Conservation (phyloP, 1,140 invertebrate genomes). For the Schlechtendalia chinensis region DNA sequence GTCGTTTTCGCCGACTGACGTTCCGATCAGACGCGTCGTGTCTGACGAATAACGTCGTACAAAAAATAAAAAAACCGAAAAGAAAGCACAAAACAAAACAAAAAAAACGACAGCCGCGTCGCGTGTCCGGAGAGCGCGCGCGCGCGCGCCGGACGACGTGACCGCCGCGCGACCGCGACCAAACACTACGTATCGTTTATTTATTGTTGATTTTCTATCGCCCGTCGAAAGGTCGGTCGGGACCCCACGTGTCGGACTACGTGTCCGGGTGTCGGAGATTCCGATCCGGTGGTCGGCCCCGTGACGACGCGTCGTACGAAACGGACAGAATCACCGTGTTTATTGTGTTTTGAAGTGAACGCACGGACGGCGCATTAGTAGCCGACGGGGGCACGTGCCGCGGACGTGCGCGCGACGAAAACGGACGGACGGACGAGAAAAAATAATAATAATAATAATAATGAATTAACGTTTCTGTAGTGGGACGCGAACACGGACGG, state of each 20-base stretch:
- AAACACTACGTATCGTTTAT: constrained; percentile 17
- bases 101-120: constrained; percentile 5
- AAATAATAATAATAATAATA: constrained; percentile 12
- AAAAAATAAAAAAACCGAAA: neutral
- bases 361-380: constrained; percentile 33
- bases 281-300: constrained; percentile 41
- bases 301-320: constrained; percentile 30
- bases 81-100: neutral
- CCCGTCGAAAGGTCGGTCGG: constrained; percentile 39
- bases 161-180: too few relatives aligned
- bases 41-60: too few relatives aligned
- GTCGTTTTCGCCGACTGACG: too few relatives aligned
- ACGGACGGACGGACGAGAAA: neutral
- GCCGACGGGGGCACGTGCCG: too few relatives aligned
- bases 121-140: too few relatives aligned
- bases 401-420: neutral
- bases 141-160: constrained; percentile 9
- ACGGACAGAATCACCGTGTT: constrained; percentile 35
- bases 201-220: constrained; percentile 18
- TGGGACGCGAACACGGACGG: too few relatives aligned
- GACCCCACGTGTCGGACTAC: neutral
- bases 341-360: constrained; percentile 19
- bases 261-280: constrained; percentile 39
- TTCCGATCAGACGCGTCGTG: too few relatives aligned
- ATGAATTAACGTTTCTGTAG: too few relatives aligned